These are phyloP conservation scores for Pollimyrus isidori DNA, from an alignment of 2,113 vertebrate species.

Conservation along the genomic window DNA sequence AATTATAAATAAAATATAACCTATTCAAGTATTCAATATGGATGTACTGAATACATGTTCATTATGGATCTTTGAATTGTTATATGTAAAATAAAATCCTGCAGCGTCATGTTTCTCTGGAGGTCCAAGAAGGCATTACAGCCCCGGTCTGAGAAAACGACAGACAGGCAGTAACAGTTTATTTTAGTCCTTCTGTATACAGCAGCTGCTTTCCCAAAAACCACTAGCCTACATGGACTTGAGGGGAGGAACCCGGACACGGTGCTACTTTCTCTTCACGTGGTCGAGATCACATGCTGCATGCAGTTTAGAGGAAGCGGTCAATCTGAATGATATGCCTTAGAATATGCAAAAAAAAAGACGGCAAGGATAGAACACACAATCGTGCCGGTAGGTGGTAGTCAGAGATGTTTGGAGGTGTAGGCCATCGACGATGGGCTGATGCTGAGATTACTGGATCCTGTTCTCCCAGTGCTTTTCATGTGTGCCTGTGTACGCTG, in stretches of 20 bases:
- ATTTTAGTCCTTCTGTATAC: neutral
- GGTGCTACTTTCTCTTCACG: neutral
- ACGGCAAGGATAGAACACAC: neutral
- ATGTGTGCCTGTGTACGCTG: neutral
- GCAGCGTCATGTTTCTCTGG: neutral
- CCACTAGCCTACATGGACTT: neutral
- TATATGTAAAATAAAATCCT: neutral
- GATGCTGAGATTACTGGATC: neutral
- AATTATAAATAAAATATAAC: neutral
- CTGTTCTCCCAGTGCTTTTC: neutral
- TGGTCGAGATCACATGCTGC: neutral
- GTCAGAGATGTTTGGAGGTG: neutral
- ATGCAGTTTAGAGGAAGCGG: neutral
- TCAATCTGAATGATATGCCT: neutral
- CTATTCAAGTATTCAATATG: neutral
- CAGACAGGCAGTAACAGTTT: neutral
- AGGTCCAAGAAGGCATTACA: neutral
- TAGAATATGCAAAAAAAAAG: neutral
- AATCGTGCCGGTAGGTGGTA: neutral
- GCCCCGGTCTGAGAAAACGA: neutral
- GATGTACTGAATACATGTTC: neutral
- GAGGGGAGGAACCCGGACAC: neutral
- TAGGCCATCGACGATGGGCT: neutral
- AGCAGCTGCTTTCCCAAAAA: neutral
- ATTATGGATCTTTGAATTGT: neutral